Evolutionary conservation across 2,888 invertebrate genomes (phyloP), one percentile per base, ranked within the genome.

Genomic region (Teinopalpus imperialis): DNA sequence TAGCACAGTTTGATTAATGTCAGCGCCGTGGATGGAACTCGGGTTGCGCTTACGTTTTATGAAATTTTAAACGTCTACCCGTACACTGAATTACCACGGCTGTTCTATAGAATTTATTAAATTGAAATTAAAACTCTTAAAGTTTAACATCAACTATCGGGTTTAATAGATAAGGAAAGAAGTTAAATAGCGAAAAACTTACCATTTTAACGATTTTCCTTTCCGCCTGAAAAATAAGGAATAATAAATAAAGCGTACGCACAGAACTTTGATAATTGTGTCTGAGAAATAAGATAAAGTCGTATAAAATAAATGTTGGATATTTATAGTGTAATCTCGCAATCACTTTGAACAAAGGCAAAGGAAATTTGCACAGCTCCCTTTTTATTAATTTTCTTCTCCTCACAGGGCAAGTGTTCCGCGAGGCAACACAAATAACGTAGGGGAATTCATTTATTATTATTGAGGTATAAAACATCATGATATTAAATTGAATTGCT

Each of bases 311-410:
- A 6, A 27, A 27, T 3, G 10, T 3, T 18, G 18, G 18, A 32
- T 27, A 7, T 56, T 47, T 48, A 43, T 48, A 43, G 47, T 55
- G 52, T 56, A 53, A 63, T 60, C 53, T 60, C 57, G 48, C 59
- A 57, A 61, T 61, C 56, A 56, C 59, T 66, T 68, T 63, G 58
- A 53, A 52, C 42, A 44, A 46, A 59, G 55, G 57, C 57, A 67
- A 73, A 59, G 54, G 51, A 44, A 49, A 51, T 51, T 52, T 50
- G 20, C 44, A 37, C 16, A 13, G 31, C 16, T 39, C 31, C 36
- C 40, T 50, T 21, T 37, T 48, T 49, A 37, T 42, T 57, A 57
- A 67, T 61, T 63, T 59, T 56, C 42, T 51, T 40, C 45, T 39
- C 37, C 31, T 14, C 9, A n/a, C 21, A 8, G 14, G 13, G 27